Percentiles rank a stretch among this genome's conserved stretches.
Evolutionary conservation across 2,888 invertebrate species (phyloP).

Genomic region (Trilocha varians): DNA sequence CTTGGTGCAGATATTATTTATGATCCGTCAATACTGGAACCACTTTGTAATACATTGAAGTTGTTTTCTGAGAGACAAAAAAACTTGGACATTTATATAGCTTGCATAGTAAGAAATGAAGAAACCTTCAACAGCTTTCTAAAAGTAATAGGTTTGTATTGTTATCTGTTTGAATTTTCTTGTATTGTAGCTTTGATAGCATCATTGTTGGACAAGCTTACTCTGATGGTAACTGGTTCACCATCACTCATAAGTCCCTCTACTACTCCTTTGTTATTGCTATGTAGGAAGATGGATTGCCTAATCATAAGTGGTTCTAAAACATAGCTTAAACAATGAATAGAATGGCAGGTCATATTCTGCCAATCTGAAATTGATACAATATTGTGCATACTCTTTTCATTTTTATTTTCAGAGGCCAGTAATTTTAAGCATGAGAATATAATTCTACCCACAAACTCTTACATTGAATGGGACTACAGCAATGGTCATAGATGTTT

Average conservation of each 20-base stretch:
- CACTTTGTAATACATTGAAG: slow-evolving; percentile 41
- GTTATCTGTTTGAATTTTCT: background rate
- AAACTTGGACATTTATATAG: slow-evolving; percentile 41
- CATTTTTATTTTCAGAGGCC: slow-evolving; percentile 31
- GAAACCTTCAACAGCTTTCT: slow-evolving; percentile 75
- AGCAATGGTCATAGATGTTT: slow-evolving; percentile 29
- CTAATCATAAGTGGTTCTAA: too few species aligned
- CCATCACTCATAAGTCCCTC: too few species aligned
- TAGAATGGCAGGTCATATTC: too few species aligned
- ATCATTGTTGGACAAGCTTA: too few species aligned
- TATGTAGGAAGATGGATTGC: too few species aligned
- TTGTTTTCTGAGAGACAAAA: slow-evolving; percentile 36
- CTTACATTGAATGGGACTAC: slow-evolving; percentile 40
- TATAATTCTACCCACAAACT: slow-evolving; percentile 20
- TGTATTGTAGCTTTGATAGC: too few species aligned
- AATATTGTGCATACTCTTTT: too few species aligned
- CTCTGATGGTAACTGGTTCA: too few species aligned
- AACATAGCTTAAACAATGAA: too few species aligned
- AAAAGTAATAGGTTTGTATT: slow-evolving; percentile 57
- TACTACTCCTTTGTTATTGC: too few species aligned
- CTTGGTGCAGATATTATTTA: slow-evolving; percentile 63
- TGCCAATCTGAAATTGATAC: too few species aligned
- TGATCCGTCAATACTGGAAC: slow-evolving; percentile 48
- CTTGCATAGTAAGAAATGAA: slow-evolving; percentile 73
- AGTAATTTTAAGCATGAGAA: slow-evolving; percentile 23